Evolutionary conservation across 1,140 invertebrate species (phyloP).

Genomic region (Eumeta japonica): DNA sequence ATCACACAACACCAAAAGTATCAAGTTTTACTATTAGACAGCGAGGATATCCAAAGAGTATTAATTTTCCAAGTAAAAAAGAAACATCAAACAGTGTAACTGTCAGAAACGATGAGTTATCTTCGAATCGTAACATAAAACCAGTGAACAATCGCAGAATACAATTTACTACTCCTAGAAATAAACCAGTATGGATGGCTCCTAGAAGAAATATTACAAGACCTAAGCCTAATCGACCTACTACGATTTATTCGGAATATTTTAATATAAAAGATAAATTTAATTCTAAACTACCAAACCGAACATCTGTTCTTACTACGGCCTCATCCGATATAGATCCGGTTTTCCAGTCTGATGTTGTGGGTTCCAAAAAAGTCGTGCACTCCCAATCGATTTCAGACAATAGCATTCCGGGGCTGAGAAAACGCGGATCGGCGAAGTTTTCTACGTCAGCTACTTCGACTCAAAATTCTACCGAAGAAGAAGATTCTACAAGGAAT

Average conservation of each 20-base stretch:
- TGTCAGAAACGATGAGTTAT: slow-evolving; percentile 17
- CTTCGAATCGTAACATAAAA: slow-evolving; percentile 16
- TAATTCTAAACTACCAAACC: slow-evolving; percentile 19
- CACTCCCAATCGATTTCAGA: slow-evolving; percentile 41
- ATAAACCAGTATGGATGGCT: slow-evolving; percentile 42
- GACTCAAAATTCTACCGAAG: slow-evolving; percentile 1
- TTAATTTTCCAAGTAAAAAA: slow-evolving; percentile 32
- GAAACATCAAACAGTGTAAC: slow-evolving; percentile 43
- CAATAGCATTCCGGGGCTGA: slow-evolving; percentile 41
- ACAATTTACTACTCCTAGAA: slow-evolving; percentile 37
- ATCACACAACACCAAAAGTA: slow-evolving; percentile 11
- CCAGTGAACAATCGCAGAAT: slow-evolving; percentile 31
- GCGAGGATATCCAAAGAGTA: slow-evolving; percentile 39
- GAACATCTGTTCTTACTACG: slow-evolving; percentile 29
- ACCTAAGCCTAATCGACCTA: slow-evolving; percentile 13
- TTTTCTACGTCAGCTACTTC: slow-evolving; percentile 26
- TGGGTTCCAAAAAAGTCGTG: slow-evolving; percentile 38
- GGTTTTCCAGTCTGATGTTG: slow-evolving; percentile 36
- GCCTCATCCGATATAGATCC: slow-evolving; percentile 46
- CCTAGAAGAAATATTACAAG: slow-evolving; percentile 33
- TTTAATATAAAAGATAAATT: slow-evolving; percentile 46
- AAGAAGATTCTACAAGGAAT: slow-evolving; percentile 18
- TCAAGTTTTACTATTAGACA: slow-evolving; percentile 30
- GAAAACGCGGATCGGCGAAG: slow-evolving; percentile 44
- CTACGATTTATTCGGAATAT: slow-evolving; percentile 47